Evolutionary conservation across 1,140 invertebrate genomes (phyloP), one percentile per base, ranked within the genome.

Genomic region (Rhyacophila brunnea): DNA sequence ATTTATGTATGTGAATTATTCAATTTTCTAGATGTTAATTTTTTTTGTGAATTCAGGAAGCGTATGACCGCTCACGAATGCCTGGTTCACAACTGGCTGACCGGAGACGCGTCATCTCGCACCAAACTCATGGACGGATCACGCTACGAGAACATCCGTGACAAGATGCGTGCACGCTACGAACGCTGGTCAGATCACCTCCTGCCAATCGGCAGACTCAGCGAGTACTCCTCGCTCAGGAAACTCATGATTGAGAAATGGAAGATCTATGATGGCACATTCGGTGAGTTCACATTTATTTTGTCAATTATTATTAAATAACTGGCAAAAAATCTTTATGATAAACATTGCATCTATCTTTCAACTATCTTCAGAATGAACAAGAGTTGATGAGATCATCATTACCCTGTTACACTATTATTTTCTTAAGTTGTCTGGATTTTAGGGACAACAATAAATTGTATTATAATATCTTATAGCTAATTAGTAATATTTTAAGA

Each of bases 31-130:
- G n/a, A n/a, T n/a, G n/a, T n/a, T n/a, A n/a, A n/a, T n/a, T n/a
- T n/a, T n/a, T n/a, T n/a, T n/a, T n/a, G n/a, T n/a, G n/a, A 28
- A 78, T 79, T 11, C 68, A 94, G 92, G 70, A 96, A 96, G 73
- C 88, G 98, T 71, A 90, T 99, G 91, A 99, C 94, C 14, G 94
- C 97, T 0, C 95, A 99, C 76, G 96, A 99, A 74, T 96, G 95
- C 70, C 76, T 99, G 1, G 78, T 95, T 53, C 98, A 99, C 82
- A 77, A 93, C 19, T 99, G 98, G 97, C 74, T 99, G 57, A 87
- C 85, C 18, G 92, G 92, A 42, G 91, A 93, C 70, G 81, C 90
- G 63, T 88, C 85, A 47, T 82, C 86, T 43, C 80, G 85, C 46
- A 92, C 86, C 1, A 85, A 86, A 68, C 81, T 86, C 66, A 94